Evolutionary conservation across 2,113 vertebrate genomes (phyloP), one percentile per base, ranked within the genome.

Genomic region (Pseudopipra pipra): DNA sequence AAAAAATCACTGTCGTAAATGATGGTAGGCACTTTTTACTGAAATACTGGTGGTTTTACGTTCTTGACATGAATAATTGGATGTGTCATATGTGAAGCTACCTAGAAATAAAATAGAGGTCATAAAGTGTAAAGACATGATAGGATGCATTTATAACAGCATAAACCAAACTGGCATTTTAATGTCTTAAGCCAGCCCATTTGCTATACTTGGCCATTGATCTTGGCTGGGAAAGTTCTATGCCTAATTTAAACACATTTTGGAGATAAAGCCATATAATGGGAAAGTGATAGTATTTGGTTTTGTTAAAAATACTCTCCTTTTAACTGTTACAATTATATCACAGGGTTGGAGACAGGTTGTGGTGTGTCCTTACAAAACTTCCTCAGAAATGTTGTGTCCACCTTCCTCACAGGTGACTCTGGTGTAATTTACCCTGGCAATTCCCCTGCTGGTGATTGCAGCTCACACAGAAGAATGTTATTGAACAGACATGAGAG

Each of bases 121-220:
- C 92, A 94, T 98, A 98, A 98, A 98, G 97, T 87, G 78, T 97
- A 96, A 97, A 98, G 95, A 97, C 93, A 96, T 93, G 91, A 96
- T 97, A 91, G 79, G 84, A 95, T 63, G 93, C 97, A 96, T 98
- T 98, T 98, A 97, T 96, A 96, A 95, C 96, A 92, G 78, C 90
- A 90, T 97, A 97, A 98, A 98, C 89, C 88, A 97, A 97, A 90
- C 89, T 97, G 97, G 82, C 96, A 96, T 92, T 97, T 98, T 97
- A 97, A 97, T 94, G 91, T 90, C 90, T 95, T 95, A 94, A 97
- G 85, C 79, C 94, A 94, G 28, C 87, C 95, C 89, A 47, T 95
- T 96, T 97, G 78, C 79, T 78, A 2, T 91, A 58, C 89, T 88
- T 94, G 61, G 76, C 59, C 85, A 68, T 97, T 92, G 89, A 84